Base-by-base conservation (phyloP, 2,797 vertebrate genomes). In the Ataeniobius toweri region DNA sequence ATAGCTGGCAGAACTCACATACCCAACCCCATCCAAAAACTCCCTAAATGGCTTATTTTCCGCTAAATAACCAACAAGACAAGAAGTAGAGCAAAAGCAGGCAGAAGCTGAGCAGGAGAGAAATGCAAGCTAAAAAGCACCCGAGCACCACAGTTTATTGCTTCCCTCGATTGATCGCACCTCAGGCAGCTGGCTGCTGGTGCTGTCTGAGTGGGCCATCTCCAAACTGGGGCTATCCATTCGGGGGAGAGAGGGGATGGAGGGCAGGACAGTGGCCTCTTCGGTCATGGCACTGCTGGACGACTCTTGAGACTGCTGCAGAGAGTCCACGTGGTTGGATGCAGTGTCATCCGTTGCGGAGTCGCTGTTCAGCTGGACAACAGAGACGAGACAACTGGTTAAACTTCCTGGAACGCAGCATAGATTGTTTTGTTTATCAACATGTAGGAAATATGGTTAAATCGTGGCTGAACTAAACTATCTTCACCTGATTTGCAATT, bases 161-260 rank as follows among this genome's bases (percentile, higher is more conserved):
- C 92, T 94, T 85, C 84, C 89, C 94, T 95, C 86, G 82, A 95
- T 91, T 93, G 93, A 92, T 97, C 98, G 98, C 98, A 99, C 98
- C 98, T 99, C 98, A 99, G 98, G 97, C 97, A 97, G 97, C 97
- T 97, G 98, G 96, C 96, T 97, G 97, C 96, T 97, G 97, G 96
- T 93, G 94, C 95, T 97, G 96, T 98, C 97, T 95, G 97, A 96
- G 95, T 96, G 94, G 92, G 95, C 89, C 94, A 95, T 94, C 95
- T 98, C 98, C 96, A 96, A 92, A 91, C 93, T 90, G 83, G 97
- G 96, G 90, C 97, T 97, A 93, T 98, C 97, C 86, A 95, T 95
- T 89, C 94, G 95, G 68, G 93, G 93, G 61, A 94, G 92, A 39
- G 88, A 89, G 26, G 91, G 88, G 7, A 90, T 48, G 12, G 83